phyloP scores from a whole-genome alignment of 2,888 invertebrate genomes.

The Operophtera brumata region DNA sequence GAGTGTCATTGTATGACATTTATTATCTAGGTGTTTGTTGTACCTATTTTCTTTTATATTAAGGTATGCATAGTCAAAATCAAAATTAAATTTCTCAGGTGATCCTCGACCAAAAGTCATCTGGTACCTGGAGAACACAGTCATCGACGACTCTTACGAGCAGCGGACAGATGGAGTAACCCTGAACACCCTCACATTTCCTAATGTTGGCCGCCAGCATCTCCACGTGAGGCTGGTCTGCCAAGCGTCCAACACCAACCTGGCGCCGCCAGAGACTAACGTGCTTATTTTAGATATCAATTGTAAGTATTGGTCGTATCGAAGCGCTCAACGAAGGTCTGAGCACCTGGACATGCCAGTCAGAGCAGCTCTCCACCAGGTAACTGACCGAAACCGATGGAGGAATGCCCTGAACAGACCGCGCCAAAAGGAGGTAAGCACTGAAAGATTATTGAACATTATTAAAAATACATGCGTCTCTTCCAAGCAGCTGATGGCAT shows the following conservation, averaged over 20 bases:
- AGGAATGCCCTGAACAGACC: too few relatives aligned
- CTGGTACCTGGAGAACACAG: constrained; percentile 91
- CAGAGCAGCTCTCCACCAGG: too few relatives aligned
- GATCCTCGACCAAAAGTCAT: constrained; percentile 88
- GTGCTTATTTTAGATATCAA: constrained; percentile 90
- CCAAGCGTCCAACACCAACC: constrained; percentile 92
- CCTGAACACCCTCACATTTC: constrained; percentile 88
- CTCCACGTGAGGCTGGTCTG: constrained; percentile 91
- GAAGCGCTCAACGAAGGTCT: too few relatives aligned
- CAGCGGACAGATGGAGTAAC: constrained; percentile 84
- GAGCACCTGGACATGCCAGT: too few relatives aligned
- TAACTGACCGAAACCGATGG: too few relatives aligned
- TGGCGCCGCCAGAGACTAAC: constrained; percentile 88
- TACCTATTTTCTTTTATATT: too few relatives aligned
- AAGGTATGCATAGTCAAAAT: too few relatives aligned
- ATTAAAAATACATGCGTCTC: too few relatives aligned
- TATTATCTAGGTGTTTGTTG: too few relatives aligned
- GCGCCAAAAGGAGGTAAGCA: too few relatives aligned
- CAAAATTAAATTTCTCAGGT: constrained; percentile 68
- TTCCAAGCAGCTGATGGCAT: too few relatives aligned
- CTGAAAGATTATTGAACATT: background rate
- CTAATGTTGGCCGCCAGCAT: constrained; percentile 90
- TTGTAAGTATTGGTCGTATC: constrained; percentile 89
- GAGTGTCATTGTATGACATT: too few relatives aligned
- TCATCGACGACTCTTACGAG: constrained; percentile 91